Evolutionary conservation across 37 sponge, comb jelly and placozoan species (phyloP), one percentile per base, ranked within the genome.

Genomic region (Dysidea cf. avara): DNA sequence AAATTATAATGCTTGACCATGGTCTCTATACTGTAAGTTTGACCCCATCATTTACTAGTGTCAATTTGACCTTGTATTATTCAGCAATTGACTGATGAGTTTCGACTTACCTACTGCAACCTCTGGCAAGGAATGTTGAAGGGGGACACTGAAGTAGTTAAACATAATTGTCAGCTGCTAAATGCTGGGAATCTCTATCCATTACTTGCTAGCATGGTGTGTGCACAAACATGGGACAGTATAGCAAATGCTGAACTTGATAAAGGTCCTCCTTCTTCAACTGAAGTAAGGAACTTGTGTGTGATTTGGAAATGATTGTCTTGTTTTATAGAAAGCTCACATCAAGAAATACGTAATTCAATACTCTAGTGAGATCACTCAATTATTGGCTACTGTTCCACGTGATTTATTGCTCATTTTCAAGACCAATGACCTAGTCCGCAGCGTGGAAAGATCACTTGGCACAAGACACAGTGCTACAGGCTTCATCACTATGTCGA

Each of bases 371-470:
- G 73, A 78, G 53, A 87, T 82, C 17, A 83, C 97, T 0, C 90
- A 89, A 58, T 71, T 96, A 24, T 81, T 96, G 29, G 75, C 89
- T 73, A 77, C 53, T 13, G 81, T 96, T 2, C 97, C 97, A 2
- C 66, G 97, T 26, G 79, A 96, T 64, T 71, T 96, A 66, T 47
- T 96, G 2, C 90, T 96, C 49, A 86, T 96, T 69, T 75, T 96
- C 26, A 96, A 96, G 61, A 96, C 97, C 56, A 96, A 92, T 48
- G 97, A 96, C 69, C 84, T 96, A 3, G 70, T 96, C 21, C 69
- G 90, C 7, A 72, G 90, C 53, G 71, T 92, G 4, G 97, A 96
- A 51, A 72, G 79, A 47, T 50, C 55, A 21, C 77, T 96, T 16
- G 78, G 75, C 31, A 52, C 80, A 0, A 26, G 37, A 25, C 30